These are phyloP conservation scores for Oreochromis aureus DNA, from an alignment of 2,113 vertebrate genomes.

Conservation along the genomic window DNA sequence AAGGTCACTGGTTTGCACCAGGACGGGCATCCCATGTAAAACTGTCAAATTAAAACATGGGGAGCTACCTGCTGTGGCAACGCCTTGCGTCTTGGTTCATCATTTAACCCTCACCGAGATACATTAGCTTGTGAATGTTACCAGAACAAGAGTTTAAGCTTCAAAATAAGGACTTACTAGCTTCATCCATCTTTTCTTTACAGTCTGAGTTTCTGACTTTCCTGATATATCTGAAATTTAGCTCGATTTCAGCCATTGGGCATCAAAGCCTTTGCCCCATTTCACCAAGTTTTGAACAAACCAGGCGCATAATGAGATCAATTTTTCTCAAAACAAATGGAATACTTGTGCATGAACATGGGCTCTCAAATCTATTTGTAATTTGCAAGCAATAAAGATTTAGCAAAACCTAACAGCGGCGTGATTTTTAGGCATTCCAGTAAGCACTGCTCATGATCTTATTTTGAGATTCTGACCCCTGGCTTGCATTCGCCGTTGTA, in stretches of 20 bases:
- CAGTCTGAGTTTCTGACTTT: background rate
- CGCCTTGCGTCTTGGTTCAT: background rate
- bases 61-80: background rate
- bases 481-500: background rate
- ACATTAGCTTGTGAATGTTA: background rate
- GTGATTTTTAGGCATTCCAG: background rate
- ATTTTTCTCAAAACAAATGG: background rate
- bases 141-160: background rate
- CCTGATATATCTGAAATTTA: background rate
- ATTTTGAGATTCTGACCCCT: background rate
- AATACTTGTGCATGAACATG: background rate
- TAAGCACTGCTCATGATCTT: background rate
- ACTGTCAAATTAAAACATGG: background rate
- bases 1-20: background rate
- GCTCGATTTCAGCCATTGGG: background rate
- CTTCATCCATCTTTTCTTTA: background rate
- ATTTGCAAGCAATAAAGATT: background rate
- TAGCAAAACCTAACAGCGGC: background rate
- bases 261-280: background rate
- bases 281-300: background rate
- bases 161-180: background rate
- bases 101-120: background rate
- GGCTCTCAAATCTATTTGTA: background rate
- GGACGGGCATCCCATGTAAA: background rate
- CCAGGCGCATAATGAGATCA: background rate